Percentiles rank a stretch among this genome's conserved stretches.
Conservation (phyloP, 2,113 vertebrate genomes). For the Syrrhaptes paradoxus region DNA sequence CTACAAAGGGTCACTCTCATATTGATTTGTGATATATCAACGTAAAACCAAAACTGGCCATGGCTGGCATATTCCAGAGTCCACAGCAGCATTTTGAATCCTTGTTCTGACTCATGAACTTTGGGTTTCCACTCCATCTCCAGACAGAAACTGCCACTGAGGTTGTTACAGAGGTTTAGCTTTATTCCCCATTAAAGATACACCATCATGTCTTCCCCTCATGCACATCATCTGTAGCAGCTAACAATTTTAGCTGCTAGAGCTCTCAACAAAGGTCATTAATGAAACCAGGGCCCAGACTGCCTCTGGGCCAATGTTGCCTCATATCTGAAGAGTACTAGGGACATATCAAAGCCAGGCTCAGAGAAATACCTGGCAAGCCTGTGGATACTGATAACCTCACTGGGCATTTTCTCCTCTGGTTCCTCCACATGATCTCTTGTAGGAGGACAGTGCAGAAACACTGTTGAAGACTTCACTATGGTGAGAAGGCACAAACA, state of each 20-base stretch:
- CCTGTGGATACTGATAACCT: background rate
- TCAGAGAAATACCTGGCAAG: background rate
- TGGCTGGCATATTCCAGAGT: background rate
- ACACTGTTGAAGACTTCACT: background rate
- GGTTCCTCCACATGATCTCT: accelerated
- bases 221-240: background rate
- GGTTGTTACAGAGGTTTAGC: background rate
- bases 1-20: background rate
- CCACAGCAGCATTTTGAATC: background rate
- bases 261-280: background rate
- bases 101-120: background rate
- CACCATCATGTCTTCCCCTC: background rate
- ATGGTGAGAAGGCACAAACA: accelerated
- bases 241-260: background rate
- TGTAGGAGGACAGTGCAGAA: background rate
- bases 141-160: background rate
- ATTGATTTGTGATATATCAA: background rate
- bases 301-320: background rate
- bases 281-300: background rate
- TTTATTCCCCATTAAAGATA: background rate
- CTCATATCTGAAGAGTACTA: background rate
- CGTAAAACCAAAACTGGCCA: background rate
- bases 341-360: background rate
- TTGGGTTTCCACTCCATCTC: background rate
- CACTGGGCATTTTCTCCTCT: background rate